These are phyloP conservation scores for Struthidea cinerea DNA, from an alignment of 2,113 vertebrate genomes.

Conservation along the genomic window DNA sequence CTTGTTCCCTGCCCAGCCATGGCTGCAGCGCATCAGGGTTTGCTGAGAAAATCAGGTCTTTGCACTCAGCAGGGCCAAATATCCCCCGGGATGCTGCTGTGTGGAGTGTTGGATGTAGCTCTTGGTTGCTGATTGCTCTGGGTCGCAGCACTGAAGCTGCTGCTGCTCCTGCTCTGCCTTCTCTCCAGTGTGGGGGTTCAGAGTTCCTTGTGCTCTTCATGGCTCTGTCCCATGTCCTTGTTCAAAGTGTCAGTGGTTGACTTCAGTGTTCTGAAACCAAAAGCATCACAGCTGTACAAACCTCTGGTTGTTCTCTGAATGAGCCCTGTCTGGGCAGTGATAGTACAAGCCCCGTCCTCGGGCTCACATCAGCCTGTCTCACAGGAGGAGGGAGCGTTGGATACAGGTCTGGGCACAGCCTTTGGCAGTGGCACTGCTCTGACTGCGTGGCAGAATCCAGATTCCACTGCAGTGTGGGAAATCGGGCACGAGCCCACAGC, in stretches of 20 bases:
- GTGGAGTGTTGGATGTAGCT: not conserved
- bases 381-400: rapidly evolving
- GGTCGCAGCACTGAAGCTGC: rapidly evolving
- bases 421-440: not conserved
- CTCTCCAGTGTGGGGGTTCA: no score
- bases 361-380: not conserved
- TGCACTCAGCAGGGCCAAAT: not conserved
- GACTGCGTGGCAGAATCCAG: not conserved
- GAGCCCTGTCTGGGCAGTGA: not conserved
- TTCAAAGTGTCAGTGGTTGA: not conserved
- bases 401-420: not conserved
- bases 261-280: not conserved
- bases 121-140: not conserved
- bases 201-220: not conserved
- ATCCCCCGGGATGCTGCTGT: not conserved
- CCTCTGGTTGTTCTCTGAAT: not conserved
- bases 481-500: not conserved
- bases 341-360: not conserved
- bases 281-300: not conserved
- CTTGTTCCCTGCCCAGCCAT: not conserved
- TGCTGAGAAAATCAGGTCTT: not conserved
- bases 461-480: not conserved
- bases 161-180: not conserved
- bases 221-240: not conserved
- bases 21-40: rapidly evolving